These are phyloP conservation scores for Caprella mutica DNA, from an alignment of 2,888 invertebrate genomes.

Conservation along the genomic window DNA sequence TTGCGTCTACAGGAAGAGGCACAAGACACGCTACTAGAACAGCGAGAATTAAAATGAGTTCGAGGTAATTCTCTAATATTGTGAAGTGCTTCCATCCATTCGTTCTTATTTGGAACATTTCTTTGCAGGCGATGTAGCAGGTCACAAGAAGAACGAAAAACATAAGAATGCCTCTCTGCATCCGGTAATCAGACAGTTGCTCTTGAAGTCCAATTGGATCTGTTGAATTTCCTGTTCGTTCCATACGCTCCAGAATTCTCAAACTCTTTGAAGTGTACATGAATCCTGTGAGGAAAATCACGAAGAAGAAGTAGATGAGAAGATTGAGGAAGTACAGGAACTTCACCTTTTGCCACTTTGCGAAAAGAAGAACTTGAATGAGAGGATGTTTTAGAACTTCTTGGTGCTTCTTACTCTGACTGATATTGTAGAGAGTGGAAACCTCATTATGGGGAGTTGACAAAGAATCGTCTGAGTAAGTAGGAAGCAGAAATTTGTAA, in stretches of 20 bases:
- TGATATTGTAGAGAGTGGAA: slow-evolving; percentile 22
- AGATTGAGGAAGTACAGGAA: slow-evolving; percentile 23
- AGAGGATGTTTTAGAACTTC: slow-evolving; percentile 26
- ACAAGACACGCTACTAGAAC: slow-evolving; percentile 17
- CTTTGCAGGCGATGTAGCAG: slow-evolving; percentile 19
- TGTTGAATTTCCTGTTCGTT: slow-evolving; percentile 4
- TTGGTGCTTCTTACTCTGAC: slow-evolving; percentile 17
- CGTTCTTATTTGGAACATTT: slow-evolving; percentile 20
- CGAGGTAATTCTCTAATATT: slow-evolving; percentile 25
- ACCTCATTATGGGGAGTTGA: slow-evolving; percentile 13
- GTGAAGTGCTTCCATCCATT: slow-evolving; percentile 12
- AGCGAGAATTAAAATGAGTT: slow-evolving; percentile 20
- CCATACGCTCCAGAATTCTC: slow-evolving; percentile 10
- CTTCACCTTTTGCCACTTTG: slow-evolving; percentile 29
- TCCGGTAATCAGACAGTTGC: neutral
- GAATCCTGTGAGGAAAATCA: slow-evolving; percentile 24
- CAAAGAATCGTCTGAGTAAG: neutral
- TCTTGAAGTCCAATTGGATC: neutral
- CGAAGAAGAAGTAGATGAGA: slow-evolving; percentile 21
- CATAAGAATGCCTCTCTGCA: slow-evolving; percentile 3
- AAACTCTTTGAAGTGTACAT: slow-evolving; percentile 25
- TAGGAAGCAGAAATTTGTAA: slow-evolving; percentile 25
- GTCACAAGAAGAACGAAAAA: slow-evolving; percentile 17
- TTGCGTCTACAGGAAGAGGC: slow-evolving; percentile 10
- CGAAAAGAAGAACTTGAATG: slow-evolving; percentile 24